Percentiles rank a stretch among this genome's conserved stretches.
These are phyloP conservation scores for Monoplex corrugatus DNA, from an alignment of 2,888 invertebrate genomes.

Conservation along the genomic window DNA sequence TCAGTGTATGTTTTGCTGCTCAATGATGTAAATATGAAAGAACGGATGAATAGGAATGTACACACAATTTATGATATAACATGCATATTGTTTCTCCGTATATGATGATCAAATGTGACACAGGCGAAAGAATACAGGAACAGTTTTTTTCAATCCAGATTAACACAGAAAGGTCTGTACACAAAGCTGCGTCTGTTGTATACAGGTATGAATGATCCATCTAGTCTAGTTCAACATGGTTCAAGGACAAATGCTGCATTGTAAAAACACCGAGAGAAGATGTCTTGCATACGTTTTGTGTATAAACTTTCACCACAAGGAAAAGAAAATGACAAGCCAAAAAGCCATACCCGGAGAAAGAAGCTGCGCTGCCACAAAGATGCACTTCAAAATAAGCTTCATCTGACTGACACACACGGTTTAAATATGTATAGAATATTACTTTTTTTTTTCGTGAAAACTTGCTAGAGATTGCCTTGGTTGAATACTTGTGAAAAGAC, in stretches of 20 bases:
- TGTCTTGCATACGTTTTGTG: constrained; percentile 21
- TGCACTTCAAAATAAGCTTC: too few relatives aligned
- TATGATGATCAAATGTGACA: not conserved
- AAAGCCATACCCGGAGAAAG: not conserved
- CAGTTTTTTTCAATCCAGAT: too few relatives aligned
- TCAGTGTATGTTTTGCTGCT: not conserved
- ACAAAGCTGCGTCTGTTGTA: not conserved
- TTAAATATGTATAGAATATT: too few relatives aligned
- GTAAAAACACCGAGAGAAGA: not conserved
- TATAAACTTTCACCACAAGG: constrained; percentile 18
- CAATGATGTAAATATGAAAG: not conserved
- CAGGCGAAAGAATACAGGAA: too few relatives aligned
- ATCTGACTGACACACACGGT: too few relatives aligned
- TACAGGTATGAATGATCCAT: not conserved
- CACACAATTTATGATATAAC: too few relatives aligned
- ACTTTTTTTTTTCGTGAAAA: too few relatives aligned
- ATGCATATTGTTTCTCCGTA: not conserved
- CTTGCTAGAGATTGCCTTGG: too few relatives aligned
- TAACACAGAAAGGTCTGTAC: not conserved
- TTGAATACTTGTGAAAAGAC: too few relatives aligned
- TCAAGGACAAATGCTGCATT: constrained; percentile 12
- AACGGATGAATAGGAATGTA: not conserved
- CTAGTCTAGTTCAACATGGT: not conserved
- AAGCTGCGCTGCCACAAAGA: not conserved
- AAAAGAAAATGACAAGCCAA: not conserved